Base-by-base conservation (phyloP, 2,888 invertebrate genomes). In the Euplexia lucipara region DNA sequence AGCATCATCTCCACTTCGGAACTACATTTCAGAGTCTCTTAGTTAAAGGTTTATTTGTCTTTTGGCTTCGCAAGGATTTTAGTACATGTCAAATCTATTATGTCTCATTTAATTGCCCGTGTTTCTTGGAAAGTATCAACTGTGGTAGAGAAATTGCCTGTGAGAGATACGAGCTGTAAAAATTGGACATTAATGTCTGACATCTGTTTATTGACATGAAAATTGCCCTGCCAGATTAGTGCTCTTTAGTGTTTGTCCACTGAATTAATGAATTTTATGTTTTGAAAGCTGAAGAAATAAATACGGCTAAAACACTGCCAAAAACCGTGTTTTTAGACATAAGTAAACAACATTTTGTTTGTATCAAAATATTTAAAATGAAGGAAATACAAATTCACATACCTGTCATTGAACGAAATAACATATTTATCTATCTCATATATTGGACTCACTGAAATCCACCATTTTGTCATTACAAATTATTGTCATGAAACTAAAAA, bases 1-100 rank as follows among this genome's bases (percentile, higher is more conserved):
- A 95, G 94, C 89, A 91, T 88, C 89, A 87, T 86, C 86, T 85
- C 85, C 88, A 90, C 89, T 91, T 85, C 84, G 83, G 58, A 70
- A 86, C 75, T 78, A 78, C 77, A 71, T 75, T 82, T 80, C 69
- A 74, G 69, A 76, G 68, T 59, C 44, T 72, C 75, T 77, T 61
- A 65, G 58, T 62, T 58, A 48, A 57, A 66, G 52, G 75, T 80
- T 81, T 79, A 69, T 76, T 78, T 80, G 74, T 77, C 61, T 81
- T 65, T 53, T 47, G 80, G 74, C 75, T 74, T 61, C 75, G 69
- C 57, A 74, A 68, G 61, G 65, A 75, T 77, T 78, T 85, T 69
- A 80, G 76, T 78, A 65, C 72, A 80, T 77, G 83, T 84, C 83
- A 79, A 81, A 67, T 78, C 75, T 78, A 84, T 84, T 80, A 80